Evolutionary conservation across 2,113 vertebrate genomes (phyloP), one percentile per base, ranked within the genome.

Genomic region (Phalacrocorax carbo): DNA sequence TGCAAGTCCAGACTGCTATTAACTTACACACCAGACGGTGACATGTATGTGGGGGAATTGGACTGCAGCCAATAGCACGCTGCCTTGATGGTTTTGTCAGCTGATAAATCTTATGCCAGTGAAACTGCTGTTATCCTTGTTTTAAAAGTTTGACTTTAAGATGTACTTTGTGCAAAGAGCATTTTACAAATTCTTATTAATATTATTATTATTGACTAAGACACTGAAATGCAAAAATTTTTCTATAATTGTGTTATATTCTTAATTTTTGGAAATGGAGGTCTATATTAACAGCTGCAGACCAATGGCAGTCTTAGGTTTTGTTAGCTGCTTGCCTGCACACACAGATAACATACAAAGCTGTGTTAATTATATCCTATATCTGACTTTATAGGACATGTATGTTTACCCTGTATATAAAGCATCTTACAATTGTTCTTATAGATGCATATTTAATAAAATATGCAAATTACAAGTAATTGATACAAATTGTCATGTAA

Each of bases 1-100:
- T 91, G 54, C 76, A 94, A 96, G 57, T 96, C 97, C 92, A 97
- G 93, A 93, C 85, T 87, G 95, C 95, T 93, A 90, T 98, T 98
- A 94, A 86, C 82, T 98, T 97, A 96, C 95, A 91, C 90, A 92
- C 79, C 94, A 97, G 96, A 97, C 77, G 30, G 88, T 93, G 93
- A 83, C 90, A 61, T 25, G 85, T 88, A 62, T 85, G 86, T 92
- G 95, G 73, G 64, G 92, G 80, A 96, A 30, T 17, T 96, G 97
- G 86, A 57, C 48, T 75, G 42, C 65, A 60, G 96, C 97, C 96
- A 96, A 26, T 62, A 89, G 81, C 81, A 78, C 49, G 65, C 55
- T 97, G 93, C 86, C 82, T 83, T 97, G 92, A 91, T 92, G 95
- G 83, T 86, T 97, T 95, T 97, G 94, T 97, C 96, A 93, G 49